These are phyloP conservation scores for Diaperis boleti DNA, from an alignment of 2,888 invertebrate genomes.

Conservation along the genomic window DNA sequence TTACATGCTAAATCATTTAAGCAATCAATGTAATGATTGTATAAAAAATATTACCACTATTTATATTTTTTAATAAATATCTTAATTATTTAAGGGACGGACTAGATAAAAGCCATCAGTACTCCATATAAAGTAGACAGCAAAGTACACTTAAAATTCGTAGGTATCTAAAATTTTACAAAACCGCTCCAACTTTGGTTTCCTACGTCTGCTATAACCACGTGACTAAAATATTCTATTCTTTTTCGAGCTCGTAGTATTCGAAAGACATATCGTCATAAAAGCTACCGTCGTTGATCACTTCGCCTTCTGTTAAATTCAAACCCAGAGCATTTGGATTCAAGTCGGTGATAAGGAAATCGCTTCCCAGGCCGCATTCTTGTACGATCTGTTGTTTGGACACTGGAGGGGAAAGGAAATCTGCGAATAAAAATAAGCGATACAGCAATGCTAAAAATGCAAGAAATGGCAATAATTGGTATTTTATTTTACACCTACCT, in stretches of 20 bases:
- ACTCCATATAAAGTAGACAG: conserved; percentile 8
- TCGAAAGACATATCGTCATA: conserved; percentile 69
- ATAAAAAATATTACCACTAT: conserved; percentile 42
- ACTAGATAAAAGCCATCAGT: conserved; percentile 36
- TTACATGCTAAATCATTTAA: conserved; percentile 26
- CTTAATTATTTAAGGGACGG: conserved; percentile 29
- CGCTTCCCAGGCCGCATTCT: conserved; percentile 79
- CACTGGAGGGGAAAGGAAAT: conserved; percentile 72
- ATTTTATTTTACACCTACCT: conserved; percentile 36
- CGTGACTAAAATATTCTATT: conserved; percentile 43
- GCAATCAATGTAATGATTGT: conserved; percentile 38
- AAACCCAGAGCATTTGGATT: conserved; percentile 68
- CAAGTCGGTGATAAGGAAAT: conserved; percentile 70
- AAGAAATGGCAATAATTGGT: conserved; percentile 1
- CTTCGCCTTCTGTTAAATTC: conserved; percentile 68
- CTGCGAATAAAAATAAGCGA: conserved; percentile 59
- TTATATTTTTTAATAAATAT: conserved; percentile 30
- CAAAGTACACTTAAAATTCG: conserved; percentile 41
- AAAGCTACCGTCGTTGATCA: conserved; percentile 67
- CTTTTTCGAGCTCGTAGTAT: conserved; percentile 67
- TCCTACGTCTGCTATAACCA: conserved; percentile 7
- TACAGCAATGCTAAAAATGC: too few species aligned
- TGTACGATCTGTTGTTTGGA: conserved; percentile 83
- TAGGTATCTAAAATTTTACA: conserved; percentile 10
- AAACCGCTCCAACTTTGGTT: conserved; percentile 5